Percentiles rank a stretch among this genome's conserved stretches.
These are phyloP conservation scores for Lepidotrigona ventralis DNA, from an alignment of 1,140 invertebrate species.

Conservation along the genomic window DNA sequence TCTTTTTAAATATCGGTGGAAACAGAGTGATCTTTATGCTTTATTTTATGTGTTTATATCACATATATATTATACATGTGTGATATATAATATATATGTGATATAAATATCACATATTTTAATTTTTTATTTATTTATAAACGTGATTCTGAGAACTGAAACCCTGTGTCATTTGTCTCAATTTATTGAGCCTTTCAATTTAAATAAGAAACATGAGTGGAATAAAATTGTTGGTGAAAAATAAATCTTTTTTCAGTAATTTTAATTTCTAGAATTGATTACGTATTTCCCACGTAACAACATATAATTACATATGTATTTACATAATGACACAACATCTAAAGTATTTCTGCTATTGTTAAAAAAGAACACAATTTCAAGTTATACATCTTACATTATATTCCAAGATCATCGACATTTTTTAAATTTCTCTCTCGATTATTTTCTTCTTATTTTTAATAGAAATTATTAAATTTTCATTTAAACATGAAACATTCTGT, in stretches of 20 bases:
- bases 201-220: too few species aligned
- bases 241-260: too few species aligned
- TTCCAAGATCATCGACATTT: not conserved
- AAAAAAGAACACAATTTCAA: not conserved
- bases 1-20: not conserved
- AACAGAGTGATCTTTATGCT: not conserved
- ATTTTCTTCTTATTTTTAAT: not conserved
- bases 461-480: not conserved
- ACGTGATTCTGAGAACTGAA: too few species aligned
- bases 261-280: not conserved
- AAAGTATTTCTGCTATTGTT: fast-evolving
- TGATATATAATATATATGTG: too few species aligned
- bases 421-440: too few species aligned
- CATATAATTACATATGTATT: not conserved
- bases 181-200: too few species aligned
- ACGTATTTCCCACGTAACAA: not conserved
- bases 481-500: not conserved
- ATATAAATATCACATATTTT: too few species aligned
- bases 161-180: too few species aligned
- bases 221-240: too few species aligned
- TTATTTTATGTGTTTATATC: not conserved
- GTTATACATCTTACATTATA: not conserved
- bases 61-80: too few species aligned
- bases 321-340: not conserved
- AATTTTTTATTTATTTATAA: too few species aligned